Conservation (phyloP, 2,888 invertebrate genomes). For the Apoda limacodes region DNA sequence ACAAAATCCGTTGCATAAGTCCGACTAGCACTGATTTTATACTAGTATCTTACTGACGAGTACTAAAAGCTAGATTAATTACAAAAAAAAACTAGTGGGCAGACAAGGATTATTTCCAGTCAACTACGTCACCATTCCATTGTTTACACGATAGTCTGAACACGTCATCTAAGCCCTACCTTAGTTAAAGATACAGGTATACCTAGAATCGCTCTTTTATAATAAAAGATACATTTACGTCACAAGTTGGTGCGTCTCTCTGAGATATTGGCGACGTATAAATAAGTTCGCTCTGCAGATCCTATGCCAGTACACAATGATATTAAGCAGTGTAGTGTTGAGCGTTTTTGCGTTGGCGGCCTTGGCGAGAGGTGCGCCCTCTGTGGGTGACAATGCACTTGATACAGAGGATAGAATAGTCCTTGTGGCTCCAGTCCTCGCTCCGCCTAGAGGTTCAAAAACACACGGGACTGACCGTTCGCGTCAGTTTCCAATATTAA, state of each 20-base stretch:
- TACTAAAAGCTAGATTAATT: no score
- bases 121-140: no score
- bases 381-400: constrained; percentile 43
- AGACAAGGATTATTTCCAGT: no score
- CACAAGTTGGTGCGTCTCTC: no score
- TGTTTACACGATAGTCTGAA: constrained; percentile 6
- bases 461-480: constrained; percentile 43
- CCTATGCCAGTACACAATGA: no score
- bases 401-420: constrained; percentile 46
- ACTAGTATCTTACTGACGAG: no score
- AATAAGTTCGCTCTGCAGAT: constrained; percentile 47
- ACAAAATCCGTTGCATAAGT: no score
- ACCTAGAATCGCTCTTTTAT: no score
- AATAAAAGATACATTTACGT: constrained; percentile 7
- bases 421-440: constrained; percentile 51
- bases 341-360: constrained; percentile 38
- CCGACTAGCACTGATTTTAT: no score
- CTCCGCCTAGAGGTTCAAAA: constrained; percentile 49
- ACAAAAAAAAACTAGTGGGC: no score
- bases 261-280: constrained; percentile 41
- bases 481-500: constrained; percentile 53
- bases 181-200: no score
- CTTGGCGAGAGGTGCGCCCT: constrained; percentile 31
- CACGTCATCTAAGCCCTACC: no score
- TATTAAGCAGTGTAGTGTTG: constrained; percentile 37